phyloP scores from a whole-genome alignment of 92 coral and sea anemone genomes.

The Virgularia gustaviana region DNA sequence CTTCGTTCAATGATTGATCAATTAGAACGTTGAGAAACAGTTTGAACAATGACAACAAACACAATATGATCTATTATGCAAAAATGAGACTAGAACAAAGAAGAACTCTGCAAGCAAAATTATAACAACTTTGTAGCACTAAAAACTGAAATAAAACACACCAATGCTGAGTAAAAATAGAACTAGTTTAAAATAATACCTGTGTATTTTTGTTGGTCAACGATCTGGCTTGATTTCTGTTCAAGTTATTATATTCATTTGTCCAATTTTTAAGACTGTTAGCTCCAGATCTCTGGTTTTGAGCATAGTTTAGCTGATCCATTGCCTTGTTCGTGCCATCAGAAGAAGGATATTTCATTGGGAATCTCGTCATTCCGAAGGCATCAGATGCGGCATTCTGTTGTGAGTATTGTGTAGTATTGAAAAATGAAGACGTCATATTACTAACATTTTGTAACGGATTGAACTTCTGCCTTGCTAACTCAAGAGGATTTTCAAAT shows the following conservation, averaged over 20 bases:
- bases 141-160: too few relatives aligned
- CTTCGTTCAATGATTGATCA: too few relatives aligned
- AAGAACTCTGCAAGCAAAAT: background rate
- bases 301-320: constrained; percentile 18
- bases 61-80: too few relatives aligned
- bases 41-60: too few relatives aligned
- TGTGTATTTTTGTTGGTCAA: background rate
- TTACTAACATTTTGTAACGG: constrained; percentile 18
- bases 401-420: background rate
- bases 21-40: too few relatives aligned
- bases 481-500: constrained; percentile 12
- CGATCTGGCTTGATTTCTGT: too few relatives aligned
- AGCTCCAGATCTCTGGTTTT: constrained; percentile 1
- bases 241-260: background rate
- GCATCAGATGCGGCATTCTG: background rate
- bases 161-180: too few relatives aligned
- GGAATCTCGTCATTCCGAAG: background rate
- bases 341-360: constrained; percentile 6
- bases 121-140: too few relatives aligned
- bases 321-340: constrained; percentile 3
- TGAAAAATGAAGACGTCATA: constrained; percentile 7
- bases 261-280: constrained; percentile 9
- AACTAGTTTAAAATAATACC: too few relatives aligned
- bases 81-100: too few relatives aligned
- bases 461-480: constrained; percentile 12